phyloP scores from a whole-genome alignment of 2,113 vertebrate genomes.

The Trogon surrucura region DNA sequence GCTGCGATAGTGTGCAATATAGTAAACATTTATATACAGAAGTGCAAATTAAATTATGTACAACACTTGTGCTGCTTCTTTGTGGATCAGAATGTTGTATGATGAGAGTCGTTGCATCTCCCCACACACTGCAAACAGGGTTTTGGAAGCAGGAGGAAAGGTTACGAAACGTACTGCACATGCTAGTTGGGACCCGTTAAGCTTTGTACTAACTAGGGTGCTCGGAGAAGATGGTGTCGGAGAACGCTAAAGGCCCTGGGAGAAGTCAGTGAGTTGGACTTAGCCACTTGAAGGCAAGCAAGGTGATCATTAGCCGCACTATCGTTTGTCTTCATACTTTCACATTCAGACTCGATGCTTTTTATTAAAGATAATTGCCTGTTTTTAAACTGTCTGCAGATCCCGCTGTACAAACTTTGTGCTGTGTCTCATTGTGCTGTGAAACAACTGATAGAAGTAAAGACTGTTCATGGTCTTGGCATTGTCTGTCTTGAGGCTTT shows the following conservation, averaged over 20 bases:
- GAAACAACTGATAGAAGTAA: slow-evolving; percentile 64
- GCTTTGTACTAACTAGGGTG: background rate
- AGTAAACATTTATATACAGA: slow-evolving; percentile 75
- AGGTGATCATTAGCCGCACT: background rate
- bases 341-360: background rate
- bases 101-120: slow-evolving; percentile 1
- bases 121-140: background rate
- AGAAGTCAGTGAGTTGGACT: background rate
- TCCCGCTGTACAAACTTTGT: slow-evolving; percentile 53
- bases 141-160: background rate
- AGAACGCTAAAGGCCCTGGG: background rate
- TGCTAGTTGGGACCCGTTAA: background rate
- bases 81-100: slow-evolving; percentile 51
- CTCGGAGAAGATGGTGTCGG: background rate
- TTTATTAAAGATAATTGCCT: slow-evolving; percentile 46
- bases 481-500: slow-evolving; percentile 61
- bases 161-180: background rate
- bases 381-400: slow-evolving; percentile 52
- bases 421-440: slow-evolving; percentile 59
- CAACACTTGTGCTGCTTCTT: slow-evolving; percentile 70
- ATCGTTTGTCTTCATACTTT: slow-evolving; percentile 46
- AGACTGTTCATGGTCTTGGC: slow-evolving; percentile 58
- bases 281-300: background rate
- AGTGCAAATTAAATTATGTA: slow-evolving; percentile 77
- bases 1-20: slow-evolving; percentile 74